Conservation (phyloP, 2,888 invertebrate genomes). For the Sarcophaga caerulescens region DNA sequence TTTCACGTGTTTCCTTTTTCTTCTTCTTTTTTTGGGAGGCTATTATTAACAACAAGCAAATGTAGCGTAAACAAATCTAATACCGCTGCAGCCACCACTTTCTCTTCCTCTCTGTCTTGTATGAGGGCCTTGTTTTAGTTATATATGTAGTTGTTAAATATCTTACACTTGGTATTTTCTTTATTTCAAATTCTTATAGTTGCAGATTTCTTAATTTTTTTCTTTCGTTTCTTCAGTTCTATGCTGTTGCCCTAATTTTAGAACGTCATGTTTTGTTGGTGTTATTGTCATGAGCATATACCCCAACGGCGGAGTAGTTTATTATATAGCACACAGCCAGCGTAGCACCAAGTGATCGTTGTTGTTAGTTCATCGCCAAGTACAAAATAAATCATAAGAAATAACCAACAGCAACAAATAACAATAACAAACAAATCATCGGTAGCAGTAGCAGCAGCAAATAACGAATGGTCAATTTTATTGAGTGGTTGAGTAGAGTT, state of each 20-base stretch:
- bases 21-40: slow-evolving; percentile 38
- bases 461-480: slow-evolving; percentile 45
- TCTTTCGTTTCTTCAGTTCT: slow-evolving; percentile 19
- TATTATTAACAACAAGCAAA: slow-evolving; percentile 66
- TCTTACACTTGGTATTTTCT: slow-evolving; percentile 39
- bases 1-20: slow-evolving; percentile 4
- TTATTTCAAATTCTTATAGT: slow-evolving; percentile 40
- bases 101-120: slow-evolving; percentile 3
- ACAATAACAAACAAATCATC: slow-evolving; percentile 39
- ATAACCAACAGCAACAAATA: slow-evolving; percentile 8
- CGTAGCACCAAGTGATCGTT: slow-evolving; percentile 30
- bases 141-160: slow-evolving; percentile 19
- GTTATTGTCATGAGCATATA: slow-evolving; percentile 30
- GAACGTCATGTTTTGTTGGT: slow-evolving; percentile 57
- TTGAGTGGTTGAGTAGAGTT: slow-evolving; percentile 5
- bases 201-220: slow-evolving; percentile 20
- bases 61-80: slow-evolving; percentile 58
- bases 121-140: background rate
- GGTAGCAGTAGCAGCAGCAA: slow-evolving; percentile 1
- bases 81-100: slow-evolving; percentile 33
- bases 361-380: slow-evolving; percentile 55
- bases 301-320: slow-evolving; percentile 30
- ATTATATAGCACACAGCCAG: slow-evolving; percentile 40
- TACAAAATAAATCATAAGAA: slow-evolving; percentile 25
- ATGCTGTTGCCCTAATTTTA: slow-evolving; percentile 62